Evolutionary conservation across 2,113 vertebrate genomes (phyloP).

Genomic region (Upupa epops): DNA sequence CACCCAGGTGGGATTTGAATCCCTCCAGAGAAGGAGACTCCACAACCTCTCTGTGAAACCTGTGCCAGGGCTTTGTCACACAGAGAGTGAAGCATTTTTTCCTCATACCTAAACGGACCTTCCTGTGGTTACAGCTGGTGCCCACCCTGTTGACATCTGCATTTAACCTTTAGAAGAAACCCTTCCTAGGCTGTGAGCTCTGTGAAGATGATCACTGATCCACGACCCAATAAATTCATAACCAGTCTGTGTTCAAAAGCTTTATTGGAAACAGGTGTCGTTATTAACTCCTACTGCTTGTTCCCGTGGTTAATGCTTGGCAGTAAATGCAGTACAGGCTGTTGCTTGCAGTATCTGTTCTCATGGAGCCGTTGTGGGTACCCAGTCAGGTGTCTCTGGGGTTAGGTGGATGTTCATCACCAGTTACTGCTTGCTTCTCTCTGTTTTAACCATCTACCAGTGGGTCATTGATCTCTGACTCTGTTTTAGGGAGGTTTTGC

Average conservation of each 20-base stretch:
- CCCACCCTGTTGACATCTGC: neutral
- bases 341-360: neutral
- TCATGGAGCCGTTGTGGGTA: neutral
- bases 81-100: no score
- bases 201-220: neutral
- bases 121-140: no score
- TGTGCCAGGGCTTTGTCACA: no score
- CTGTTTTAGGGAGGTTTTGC: constrained; percentile 7
- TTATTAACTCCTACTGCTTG: neutral
- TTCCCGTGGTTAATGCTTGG: neutral
- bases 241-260: neutral
- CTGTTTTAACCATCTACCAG: neutral
- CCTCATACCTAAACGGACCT: no score
- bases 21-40: no score
- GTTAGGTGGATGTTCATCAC: neutral
- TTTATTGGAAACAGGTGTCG: neutral
- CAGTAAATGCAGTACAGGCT: neutral
- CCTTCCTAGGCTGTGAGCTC: no score
- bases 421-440: neutral
- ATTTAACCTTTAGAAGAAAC: neutral
- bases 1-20: no score
- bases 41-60: no score
- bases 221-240: neutral
- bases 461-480: neutral
- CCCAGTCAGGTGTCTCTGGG: neutral